These are phyloP conservation scores for Crotalus viridis DNA, from an alignment of 2,113 vertebrate genomes.

Conservation along the genomic window DNA sequence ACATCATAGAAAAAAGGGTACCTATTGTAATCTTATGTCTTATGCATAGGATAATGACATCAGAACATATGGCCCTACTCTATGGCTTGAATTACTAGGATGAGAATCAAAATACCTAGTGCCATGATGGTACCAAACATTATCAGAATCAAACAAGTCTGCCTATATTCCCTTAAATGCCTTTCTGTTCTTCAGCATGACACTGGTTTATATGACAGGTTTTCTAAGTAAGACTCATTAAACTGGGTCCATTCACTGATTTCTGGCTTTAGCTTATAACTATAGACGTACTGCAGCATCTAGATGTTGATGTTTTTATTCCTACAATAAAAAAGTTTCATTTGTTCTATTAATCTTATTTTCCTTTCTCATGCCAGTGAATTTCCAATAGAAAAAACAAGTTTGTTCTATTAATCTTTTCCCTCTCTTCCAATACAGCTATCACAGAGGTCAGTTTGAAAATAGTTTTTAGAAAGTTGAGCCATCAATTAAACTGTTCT, in stretches of 20 bases:
- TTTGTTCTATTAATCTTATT: background rate
- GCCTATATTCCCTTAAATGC: background rate
- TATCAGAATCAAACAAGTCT: background rate
- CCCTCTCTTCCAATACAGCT: background rate
- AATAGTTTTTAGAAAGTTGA: slow-evolving; percentile 54
- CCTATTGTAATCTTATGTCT: background rate
- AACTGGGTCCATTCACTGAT: background rate
- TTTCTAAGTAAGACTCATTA: background rate
- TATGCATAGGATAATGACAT: background rate
- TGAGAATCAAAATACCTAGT: background rate
- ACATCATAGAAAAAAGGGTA: background rate
- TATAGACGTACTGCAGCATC: background rate
- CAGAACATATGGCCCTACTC: background rate
- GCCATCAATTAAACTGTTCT: slow-evolving; percentile 37
- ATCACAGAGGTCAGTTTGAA: slow-evolving; percentile 50
- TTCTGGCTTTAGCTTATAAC: background rate
- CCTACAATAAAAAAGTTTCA: background rate
- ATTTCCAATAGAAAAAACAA: background rate
- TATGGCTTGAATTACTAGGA: background rate
- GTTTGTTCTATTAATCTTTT: background rate
- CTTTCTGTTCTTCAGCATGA: background rate
- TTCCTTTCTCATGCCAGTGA: background rate
- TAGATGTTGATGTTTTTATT: background rate
- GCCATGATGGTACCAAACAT: background rate
- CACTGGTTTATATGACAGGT: background rate